Percentiles rank a stretch among this genome's conserved stretches.
Conservation (phyloP, 2,888 invertebrate species). For the Drosophila mimetica region DNA sequence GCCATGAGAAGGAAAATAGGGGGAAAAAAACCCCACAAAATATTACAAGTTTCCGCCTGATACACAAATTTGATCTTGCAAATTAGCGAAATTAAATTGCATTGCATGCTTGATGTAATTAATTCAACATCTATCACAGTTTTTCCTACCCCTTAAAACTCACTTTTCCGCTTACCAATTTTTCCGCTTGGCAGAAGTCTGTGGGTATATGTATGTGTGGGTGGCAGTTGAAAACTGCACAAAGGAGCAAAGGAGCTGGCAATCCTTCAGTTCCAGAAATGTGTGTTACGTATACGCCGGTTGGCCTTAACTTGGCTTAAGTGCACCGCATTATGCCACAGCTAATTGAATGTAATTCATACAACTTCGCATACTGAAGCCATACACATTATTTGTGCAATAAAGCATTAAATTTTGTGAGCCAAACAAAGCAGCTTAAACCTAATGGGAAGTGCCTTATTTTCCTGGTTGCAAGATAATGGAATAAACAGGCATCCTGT, state of each 20-base stretch:
- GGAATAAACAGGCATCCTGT: background rate
- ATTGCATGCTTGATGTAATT: conserved; percentile 8
- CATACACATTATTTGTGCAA: conserved; percentile 3
- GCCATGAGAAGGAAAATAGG: conserved; percentile 9
- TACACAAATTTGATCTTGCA: conserved; percentile 21
- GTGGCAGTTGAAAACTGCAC: conserved; percentile 7
- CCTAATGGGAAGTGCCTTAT: background rate
- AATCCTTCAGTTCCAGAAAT: conserved; percentile 14
- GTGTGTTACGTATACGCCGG: conserved; percentile 46
- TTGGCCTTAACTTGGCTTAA: conserved; percentile 4
- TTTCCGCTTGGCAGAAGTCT: background rate
- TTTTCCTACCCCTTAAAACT: background rate
- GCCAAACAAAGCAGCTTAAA: conserved; percentile 2
- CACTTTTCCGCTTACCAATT: background rate
- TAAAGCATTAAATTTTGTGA: conserved; percentile 17
- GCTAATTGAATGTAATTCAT: background rate
- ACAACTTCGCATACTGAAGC: background rate
- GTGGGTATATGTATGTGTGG: conserved; percentile 5
- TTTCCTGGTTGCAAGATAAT: background rate
- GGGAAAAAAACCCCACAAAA: conserved; percentile 28
- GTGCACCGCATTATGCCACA: conserved; percentile 1
- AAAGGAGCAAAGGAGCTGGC: conserved; percentile 1
- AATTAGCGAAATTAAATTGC: conserved; percentile 12
- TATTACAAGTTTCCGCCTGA: conserved; percentile 42
- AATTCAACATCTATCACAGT: conserved; percentile 9